Evolutionary conservation across 2,113 vertebrate genomes (phyloP).

Genomic region (Grantiella picta): DNA sequence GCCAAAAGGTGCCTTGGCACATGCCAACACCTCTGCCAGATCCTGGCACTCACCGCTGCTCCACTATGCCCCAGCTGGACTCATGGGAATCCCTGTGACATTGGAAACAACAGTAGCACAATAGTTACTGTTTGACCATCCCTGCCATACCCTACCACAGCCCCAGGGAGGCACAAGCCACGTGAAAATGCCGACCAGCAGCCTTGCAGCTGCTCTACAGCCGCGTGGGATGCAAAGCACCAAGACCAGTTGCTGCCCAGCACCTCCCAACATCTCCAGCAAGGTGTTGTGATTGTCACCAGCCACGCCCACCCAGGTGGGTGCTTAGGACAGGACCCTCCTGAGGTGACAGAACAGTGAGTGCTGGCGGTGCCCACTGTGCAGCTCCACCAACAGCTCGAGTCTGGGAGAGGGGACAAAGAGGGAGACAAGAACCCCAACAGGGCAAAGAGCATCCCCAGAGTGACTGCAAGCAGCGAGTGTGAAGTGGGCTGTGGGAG

Average conservation of each 20-base stretch:
- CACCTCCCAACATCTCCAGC: neutral
- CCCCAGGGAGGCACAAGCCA: fast-evolving
- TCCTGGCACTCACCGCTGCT: neutral
- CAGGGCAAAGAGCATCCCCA: neutral
- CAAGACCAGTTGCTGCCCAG: neutral
- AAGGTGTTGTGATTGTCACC: neutral
- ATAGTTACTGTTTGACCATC: neutral
- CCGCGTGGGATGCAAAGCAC: fast-evolving
- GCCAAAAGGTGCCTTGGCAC: neutral
- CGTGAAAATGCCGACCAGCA: neutral
- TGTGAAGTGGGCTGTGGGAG: neutral
- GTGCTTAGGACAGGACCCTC: neutral
- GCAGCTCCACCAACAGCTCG: constrained; percentile 80
- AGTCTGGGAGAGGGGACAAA: constrained; percentile 71
- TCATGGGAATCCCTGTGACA: neutral
- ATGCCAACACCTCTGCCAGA: neutral
- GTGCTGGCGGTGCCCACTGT: constrained; percentile 83
- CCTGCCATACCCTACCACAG: neutral
- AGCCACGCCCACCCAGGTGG: neutral
- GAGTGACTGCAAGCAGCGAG: neutral
- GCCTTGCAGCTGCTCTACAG: neutral
- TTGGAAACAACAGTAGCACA: neutral
- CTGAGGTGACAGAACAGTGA: constrained; percentile 84
- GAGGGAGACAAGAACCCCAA: neutral
- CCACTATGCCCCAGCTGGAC: neutral